Evolutionary conservation across 30 jellyfish, hydroid and myxozoan genomes (phyloP).

Genomic region (Aurelia sp.): DNA sequence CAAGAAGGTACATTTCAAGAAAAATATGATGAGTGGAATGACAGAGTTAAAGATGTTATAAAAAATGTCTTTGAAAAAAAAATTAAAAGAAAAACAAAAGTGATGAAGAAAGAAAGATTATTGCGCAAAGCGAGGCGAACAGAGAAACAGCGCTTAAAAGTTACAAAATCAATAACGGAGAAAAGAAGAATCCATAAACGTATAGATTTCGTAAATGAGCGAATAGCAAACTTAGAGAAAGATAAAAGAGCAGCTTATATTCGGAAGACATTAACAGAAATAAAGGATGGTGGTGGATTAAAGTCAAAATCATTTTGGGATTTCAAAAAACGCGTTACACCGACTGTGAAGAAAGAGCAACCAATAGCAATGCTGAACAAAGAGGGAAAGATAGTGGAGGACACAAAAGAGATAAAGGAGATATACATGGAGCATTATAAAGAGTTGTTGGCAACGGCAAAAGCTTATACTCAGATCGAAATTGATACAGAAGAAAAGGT

Average conservation of each 20-base stretch:
- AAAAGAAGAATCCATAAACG: too few relatives aligned
- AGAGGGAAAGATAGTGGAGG: too few relatives aligned
- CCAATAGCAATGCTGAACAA: neutral
- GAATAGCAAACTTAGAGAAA: too few relatives aligned
- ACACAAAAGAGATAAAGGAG: too few relatives aligned
- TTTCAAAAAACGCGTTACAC: neutral
- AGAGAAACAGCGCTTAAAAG: neutral
- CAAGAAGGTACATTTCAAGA: neutral
- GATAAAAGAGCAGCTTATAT: neutral
- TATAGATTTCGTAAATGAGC: neutral
- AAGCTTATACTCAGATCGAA: too few relatives aligned
- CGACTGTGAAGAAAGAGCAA: neutral
- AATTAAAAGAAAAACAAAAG: neutral
- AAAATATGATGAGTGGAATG: neutral
- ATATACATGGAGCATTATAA: too few relatives aligned
- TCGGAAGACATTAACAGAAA: neutral
- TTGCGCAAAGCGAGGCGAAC: neutral
- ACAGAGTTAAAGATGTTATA: neutral
- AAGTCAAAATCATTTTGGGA: neutral
- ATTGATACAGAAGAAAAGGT: too few relatives aligned
- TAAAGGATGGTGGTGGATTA: neutral
- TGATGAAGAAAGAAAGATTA: neutral
- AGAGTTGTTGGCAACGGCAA: too few relatives aligned
- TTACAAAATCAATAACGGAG: neutral
- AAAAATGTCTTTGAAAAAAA: too few relatives aligned